These are phyloP conservation scores for Lamprotornis superbus DNA, from an alignment of 2,113 vertebrate species.

Conservation along the genomic window DNA sequence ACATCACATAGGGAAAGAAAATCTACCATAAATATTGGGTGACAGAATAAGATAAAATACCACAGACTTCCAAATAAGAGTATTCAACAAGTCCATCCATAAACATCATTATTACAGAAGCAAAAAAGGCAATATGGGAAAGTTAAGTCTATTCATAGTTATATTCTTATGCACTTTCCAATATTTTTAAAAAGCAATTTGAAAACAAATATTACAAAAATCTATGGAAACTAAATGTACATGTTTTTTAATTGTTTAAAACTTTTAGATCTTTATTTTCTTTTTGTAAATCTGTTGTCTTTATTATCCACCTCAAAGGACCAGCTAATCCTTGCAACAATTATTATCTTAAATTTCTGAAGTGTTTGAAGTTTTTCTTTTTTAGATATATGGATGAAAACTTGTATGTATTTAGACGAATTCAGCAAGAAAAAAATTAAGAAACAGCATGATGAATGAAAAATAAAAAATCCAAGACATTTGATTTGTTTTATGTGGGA, in stretches of 20 bases:
- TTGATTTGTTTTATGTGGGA: neutral
- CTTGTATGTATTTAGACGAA: neutral
- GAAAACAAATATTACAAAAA: neutral
- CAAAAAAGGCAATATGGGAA: neutral
- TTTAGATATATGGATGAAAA: neutral
- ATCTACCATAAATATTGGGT: neutral
- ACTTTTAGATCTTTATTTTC: neutral
- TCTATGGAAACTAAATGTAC: neutral
- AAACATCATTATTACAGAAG: neutral
- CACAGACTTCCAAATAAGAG: neutral
- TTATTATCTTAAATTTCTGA: neutral
- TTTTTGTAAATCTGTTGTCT: neutral
- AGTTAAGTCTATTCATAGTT: neutral
- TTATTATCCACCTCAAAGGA: neutral
- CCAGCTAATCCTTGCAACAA: neutral
- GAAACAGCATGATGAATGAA: neutral
- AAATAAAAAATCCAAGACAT: neutral
- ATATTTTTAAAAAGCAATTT: neutral
- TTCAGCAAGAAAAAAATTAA: neutral
- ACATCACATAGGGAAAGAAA: neutral
- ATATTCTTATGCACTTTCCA: neutral
- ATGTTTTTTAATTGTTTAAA: neutral
- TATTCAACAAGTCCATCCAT: neutral
- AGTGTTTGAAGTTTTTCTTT: neutral
- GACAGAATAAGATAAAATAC: neutral